Conservation (phyloP, 2,888 invertebrate genomes). For the Ganaspis brasiliensis region DNA sequence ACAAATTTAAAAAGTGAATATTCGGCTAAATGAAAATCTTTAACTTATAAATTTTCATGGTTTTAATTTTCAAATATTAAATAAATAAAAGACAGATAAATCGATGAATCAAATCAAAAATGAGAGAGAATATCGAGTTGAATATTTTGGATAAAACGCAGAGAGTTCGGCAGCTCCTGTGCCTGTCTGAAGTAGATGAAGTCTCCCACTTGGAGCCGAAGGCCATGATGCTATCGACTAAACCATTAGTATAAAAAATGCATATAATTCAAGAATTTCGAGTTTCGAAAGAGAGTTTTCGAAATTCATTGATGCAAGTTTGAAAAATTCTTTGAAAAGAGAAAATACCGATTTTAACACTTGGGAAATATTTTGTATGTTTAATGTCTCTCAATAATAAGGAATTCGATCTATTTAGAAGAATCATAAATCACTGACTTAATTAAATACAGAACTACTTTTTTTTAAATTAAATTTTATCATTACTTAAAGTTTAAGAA, state of each 20-base stretch:
- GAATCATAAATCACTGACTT: background rate
- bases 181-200: conserved; percentile 3
- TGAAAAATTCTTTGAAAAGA: conserved; percentile 15
- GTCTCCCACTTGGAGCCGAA: conserved; percentile 29
- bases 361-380: background rate
- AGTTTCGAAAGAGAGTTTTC: background rate
- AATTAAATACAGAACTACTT: background rate
- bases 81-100: no score
- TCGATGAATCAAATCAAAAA: no score
- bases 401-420: background rate
- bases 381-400: no score
- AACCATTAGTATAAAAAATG: conserved; percentile 5
- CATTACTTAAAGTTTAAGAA: background rate
- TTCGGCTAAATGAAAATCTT: no score
- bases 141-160: background rate
- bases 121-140: background rate
- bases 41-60: no score
- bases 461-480: background rate
- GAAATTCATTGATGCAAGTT: background rate
- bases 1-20: no score
- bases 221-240: conserved; percentile 33
- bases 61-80: no score
- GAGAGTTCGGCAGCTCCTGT: conserved; percentile 35
- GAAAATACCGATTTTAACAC: conserved; percentile 23
- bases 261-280: background rate